Evolutionary conservation across 2,888 invertebrate genomes (phyloP), one percentile per base, ranked within the genome.

Genomic region (Yponomeuta plumbellus): DNA sequence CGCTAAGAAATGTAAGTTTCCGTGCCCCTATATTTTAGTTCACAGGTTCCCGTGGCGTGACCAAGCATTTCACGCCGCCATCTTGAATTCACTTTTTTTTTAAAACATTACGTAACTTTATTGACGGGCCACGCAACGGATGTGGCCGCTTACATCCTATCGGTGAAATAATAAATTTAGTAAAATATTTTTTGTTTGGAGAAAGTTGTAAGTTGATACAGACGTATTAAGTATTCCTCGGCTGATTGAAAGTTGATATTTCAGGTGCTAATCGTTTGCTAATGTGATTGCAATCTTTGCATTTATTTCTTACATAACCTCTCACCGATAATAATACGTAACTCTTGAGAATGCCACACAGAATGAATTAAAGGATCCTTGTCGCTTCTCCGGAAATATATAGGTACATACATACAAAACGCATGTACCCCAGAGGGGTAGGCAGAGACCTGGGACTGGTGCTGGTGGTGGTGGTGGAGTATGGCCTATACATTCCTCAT

Each of bases 141-240:
- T 11, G 58, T 22, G 20, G 58, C n/a, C 5, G 56, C 56, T 56
- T 17, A 20, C 21, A 58, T 20, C 56, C 20, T 56, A 56, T 56
- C 20, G 20, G 58, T 58, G 8, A 20, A 58, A 11, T 58, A 20
- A 20, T 56, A n/a, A n/a, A 58, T 58, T 58, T 58, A 58, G 8
- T 58, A 20, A 20, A 11, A 21, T 58, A 21, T 21, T 21, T 58
- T n/a, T 58, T 58, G 58, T 21, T 2, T 17, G 44, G 58, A 58
- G 58, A 58, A 58, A 58, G 58, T 58, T 58, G 58, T 58, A 58
- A 58, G 21, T 6, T 11, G 58, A 58, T 52, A 52, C 44, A 52
- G 44, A 17, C 17, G 44, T 52, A 52, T 52, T 17, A 52, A 52
- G 17, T 52, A 52, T 52, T 52, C 44, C 17, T 52, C 5, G 44